Conservation (phyloP, 2,797 vertebrate genomes). For the Cetoscarus ocellatus region DNA sequence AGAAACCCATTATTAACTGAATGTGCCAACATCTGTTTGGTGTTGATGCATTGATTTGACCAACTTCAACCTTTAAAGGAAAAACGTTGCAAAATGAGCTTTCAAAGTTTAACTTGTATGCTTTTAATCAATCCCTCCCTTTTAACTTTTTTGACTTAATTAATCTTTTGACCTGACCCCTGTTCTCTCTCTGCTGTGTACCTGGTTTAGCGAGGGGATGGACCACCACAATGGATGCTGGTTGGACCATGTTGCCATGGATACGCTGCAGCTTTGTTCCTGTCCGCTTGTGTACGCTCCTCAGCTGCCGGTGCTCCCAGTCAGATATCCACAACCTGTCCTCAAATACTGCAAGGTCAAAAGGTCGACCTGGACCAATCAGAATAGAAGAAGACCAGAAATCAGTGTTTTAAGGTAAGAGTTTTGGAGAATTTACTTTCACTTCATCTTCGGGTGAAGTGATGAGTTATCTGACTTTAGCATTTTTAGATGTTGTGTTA, state of each 20-base stretch:
- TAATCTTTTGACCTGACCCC: too few relatives aligned
- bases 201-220: constrained; percentile 96
- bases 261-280: constrained; percentile 85
- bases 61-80: too few relatives aligned
- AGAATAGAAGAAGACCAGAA: not conserved
- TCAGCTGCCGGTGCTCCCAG: constrained; percentile 84
- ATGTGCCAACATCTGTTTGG: too few relatives aligned
- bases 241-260: constrained; percentile 87
- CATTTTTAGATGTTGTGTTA: too few relatives aligned
- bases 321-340: constrained; percentile 93
- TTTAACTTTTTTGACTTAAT: too few relatives aligned
- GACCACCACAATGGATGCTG: constrained; percentile 90
- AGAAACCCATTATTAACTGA: too few relatives aligned
- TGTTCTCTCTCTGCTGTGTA: constrained; percentile 61
- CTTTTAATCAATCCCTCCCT: too few relatives aligned
- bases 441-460: too few relatives aligned
- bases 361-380: constrained; percentile 86
- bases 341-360: constrained; percentile 91
- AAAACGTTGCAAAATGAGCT: too few relatives aligned
- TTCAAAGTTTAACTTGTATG: too few relatives aligned
- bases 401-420: constrained; percentile 7
- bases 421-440: not conserved
- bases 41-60: too few relatives aligned
- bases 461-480: too few relatives aligned
- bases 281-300: constrained; percentile 89